These are phyloP conservation scores for Araneus ventricosus DNA, from an alignment of 1,140 invertebrate genomes.

Conservation along the genomic window DNA sequence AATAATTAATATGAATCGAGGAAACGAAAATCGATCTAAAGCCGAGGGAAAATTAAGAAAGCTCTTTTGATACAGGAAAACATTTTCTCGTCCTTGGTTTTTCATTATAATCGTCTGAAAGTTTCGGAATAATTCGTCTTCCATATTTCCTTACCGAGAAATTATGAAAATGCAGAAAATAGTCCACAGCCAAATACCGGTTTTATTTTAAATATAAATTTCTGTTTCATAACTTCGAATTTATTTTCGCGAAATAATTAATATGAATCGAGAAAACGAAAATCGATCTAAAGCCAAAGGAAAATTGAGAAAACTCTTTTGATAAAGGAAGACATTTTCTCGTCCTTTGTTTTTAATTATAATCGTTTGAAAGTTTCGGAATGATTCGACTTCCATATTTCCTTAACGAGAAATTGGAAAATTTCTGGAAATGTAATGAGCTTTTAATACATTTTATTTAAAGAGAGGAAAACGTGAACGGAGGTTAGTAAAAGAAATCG, in stretches of 20 bases:
- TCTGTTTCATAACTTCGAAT: not conserved
- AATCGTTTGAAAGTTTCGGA: not conserved
- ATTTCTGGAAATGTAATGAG: conserved; percentile 47
- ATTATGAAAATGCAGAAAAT: not conserved
- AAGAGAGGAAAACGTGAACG: not conserved
- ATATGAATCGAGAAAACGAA: not conserved
- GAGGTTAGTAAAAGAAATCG: too few relatives aligned
- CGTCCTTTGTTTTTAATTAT: not conserved
- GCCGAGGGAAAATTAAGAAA: too few relatives aligned
- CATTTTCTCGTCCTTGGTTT: too few relatives aligned
- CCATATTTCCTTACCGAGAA: too few relatives aligned
- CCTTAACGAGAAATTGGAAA: conserved; percentile 47
- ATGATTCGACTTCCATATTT: conserved; percentile 26
- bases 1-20: too few relatives aligned
- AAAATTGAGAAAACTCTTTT: not conserved
- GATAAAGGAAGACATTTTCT: not conserved
- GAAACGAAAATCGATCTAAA: too few relatives aligned
- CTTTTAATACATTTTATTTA: conserved; percentile 13
- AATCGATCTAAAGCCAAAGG: not conserved
- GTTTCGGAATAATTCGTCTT: too few relatives aligned
- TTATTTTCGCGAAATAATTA: conserved; percentile 5
- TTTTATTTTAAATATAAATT: conserved; percentile 36
- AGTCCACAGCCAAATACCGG: not conserved
- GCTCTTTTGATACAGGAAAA: too few relatives aligned
- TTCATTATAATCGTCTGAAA: too few relatives aligned